Conservation (phyloP, 2,113 vertebrate species). For the Pteruthius melanotis region DNA sequence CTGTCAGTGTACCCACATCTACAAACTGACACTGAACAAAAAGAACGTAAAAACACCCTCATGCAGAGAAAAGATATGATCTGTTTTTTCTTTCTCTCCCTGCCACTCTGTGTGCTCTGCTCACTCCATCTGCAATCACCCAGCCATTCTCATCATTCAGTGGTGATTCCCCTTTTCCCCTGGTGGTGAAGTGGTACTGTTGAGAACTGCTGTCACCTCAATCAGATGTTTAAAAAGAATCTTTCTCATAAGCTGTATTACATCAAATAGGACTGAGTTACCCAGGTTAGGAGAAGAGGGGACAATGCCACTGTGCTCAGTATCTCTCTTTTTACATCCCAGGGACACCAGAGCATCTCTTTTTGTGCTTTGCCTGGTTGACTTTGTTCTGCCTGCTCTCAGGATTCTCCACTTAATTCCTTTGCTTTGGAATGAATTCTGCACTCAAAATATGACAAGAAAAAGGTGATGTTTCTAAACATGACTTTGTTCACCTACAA, state of each 20-base stretch:
- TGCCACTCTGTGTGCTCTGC: not conserved
- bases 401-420: not conserved
- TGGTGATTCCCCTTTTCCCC: not conserved
- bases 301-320: not conserved
- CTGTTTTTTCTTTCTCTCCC: not conserved
- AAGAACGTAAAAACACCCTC: not conserved
- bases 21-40: not conserved
- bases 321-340: not conserved
- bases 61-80: not conserved
- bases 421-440: not conserved
- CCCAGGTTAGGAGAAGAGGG: not conserved
- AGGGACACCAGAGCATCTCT: not conserved
- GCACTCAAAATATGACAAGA: not conserved
- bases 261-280: not conserved
- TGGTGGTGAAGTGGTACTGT: not conserved
- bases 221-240: not conserved
- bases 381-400: not conserved
- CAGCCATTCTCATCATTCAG: not conserved
- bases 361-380: not conserved
- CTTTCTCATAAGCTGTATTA: not conserved
- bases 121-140: not conserved
- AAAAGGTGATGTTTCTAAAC: not conserved
- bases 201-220: not conserved
- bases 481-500: not conserved
- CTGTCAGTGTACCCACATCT: rapidly evolving